A percentile compares a stretch with the other conserved stretches of the same genome.
phyloP scores from a whole-genome alignment of 2,797 vertebrate species.

The Diglossa cyanea region DNA sequence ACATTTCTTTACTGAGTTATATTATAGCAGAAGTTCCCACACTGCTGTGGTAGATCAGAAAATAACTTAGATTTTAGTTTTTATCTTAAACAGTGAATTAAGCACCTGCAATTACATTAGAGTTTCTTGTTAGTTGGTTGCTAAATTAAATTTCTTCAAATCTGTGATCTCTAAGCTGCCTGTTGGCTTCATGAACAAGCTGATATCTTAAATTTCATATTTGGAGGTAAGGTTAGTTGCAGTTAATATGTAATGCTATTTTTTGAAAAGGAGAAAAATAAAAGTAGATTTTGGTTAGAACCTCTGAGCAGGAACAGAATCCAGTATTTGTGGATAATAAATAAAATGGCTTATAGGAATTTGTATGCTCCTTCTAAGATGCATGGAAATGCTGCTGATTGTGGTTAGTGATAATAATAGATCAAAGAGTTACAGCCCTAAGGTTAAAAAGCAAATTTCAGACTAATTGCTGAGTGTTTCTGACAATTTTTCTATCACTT shows the following conservation, averaged over 20 bases:
- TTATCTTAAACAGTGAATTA: conserved; percentile 5
- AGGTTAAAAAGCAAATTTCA: conserved; percentile 45
- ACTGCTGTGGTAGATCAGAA: not conserved
- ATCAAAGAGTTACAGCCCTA: conserved; percentile 47
- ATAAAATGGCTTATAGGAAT: not conserved
- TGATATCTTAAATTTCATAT: not conserved
- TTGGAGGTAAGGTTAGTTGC: not conserved
- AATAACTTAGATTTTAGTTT: not conserved
- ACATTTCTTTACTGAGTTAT: not conserved
- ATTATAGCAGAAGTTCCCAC: not conserved
- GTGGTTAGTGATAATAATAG: conserved; percentile 54
- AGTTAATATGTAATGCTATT: not conserved
- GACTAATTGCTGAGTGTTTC: conserved; percentile 42
- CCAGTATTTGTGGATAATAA: not conserved
- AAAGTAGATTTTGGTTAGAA: not conserved
- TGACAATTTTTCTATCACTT: conserved; percentile 20
- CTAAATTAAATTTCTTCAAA: not conserved
- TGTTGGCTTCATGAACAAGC: not conserved
- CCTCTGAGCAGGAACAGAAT: not conserved
- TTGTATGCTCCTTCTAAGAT: not conserved
- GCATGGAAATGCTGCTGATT: not conserved
- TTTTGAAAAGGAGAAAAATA: not conserved
- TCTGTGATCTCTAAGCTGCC: fast-evolving
- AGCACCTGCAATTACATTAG: not conserved
- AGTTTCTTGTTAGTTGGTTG: not conserved